A percentile compares a stretch with the other conserved stretches of the same genome.
Conservation (phyloP, 2,888 invertebrate genomes). For the Pollenia labialis region DNA sequence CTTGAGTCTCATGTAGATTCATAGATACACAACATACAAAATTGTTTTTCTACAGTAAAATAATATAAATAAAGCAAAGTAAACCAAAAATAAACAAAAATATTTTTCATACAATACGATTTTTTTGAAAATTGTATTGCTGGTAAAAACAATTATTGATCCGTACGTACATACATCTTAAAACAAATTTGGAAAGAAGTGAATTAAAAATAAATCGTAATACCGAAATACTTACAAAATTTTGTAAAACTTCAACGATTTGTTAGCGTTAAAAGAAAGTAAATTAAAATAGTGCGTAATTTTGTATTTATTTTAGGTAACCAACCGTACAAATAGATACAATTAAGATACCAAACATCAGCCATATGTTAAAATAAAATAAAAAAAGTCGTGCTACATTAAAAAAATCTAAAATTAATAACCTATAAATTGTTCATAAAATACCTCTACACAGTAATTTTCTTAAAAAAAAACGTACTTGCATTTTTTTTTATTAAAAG, state of each 20-base stretch:
- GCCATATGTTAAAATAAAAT: too few species aligned
- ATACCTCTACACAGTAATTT: not conserved
- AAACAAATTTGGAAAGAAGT: too few species aligned
- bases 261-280: constrained; percentile 2
- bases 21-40: not conserved
- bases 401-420: too few species aligned
- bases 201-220: not conserved
- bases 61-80: constrained; percentile 28
- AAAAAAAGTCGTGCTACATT: too few species aligned
- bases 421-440: not conserved
- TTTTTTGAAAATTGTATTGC: too few species aligned
- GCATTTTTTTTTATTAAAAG: not conserved
- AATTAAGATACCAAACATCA: too few species aligned
- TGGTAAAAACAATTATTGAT: not conserved
- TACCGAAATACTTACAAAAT: not conserved
- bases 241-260: not conserved
- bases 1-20: not conserved
- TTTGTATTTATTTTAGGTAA: constrained; percentile 1
- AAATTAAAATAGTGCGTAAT: constrained; percentile 12
- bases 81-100: not conserved
- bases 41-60: constrained; percentile 23
- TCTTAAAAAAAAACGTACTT: not conserved
- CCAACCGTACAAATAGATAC: too few species aligned
- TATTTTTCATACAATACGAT: not conserved
- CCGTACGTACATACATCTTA: not conserved